Conservation (phyloP, 2,888 invertebrate species). For the Macaria liturata region DNA sequence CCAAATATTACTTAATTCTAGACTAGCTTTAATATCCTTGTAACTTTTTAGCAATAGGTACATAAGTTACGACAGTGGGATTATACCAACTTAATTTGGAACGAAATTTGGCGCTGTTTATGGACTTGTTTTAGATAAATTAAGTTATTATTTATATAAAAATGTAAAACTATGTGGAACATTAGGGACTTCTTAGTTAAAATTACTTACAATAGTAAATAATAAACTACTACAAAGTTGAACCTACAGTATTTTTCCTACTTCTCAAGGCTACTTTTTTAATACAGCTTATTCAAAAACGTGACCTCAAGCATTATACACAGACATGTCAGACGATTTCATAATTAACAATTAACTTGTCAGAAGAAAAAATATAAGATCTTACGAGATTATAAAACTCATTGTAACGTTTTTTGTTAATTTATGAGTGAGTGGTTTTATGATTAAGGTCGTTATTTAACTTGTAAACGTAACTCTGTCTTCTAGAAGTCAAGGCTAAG, state of each 20-base stretch:
- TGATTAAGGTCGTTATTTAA: not conserved
- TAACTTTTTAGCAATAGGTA: too few species aligned
- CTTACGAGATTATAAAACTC: too few species aligned
- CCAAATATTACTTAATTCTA: too few species aligned
- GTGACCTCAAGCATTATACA: too few species aligned
- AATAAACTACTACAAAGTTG: conserved; percentile 1
- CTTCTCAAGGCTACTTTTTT: not conserved
- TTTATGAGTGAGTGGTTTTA: not conserved
- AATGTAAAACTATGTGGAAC: conserved; percentile 51
- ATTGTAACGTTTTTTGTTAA: too few species aligned
- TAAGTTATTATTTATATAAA: too few species aligned
- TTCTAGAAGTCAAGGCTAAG: conserved; percentile 22
- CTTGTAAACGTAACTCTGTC: not conserved
- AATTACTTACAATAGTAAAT: conserved; percentile 1
- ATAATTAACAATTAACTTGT: too few species aligned
- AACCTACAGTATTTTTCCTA: not conserved
- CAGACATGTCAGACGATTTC: too few species aligned
- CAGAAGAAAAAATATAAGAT: too few species aligned
- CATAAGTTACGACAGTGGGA: not conserved
- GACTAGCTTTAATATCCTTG: too few species aligned
- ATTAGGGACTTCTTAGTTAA: conserved; percentile 33
- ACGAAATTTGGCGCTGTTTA: not conserved
- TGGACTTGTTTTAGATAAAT: conserved; percentile 5
- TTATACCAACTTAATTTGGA: not conserved
- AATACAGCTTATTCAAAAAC: too few species aligned